Conservation (phyloP, 2,888 invertebrate genomes). For the Ligdia adustata region DNA sequence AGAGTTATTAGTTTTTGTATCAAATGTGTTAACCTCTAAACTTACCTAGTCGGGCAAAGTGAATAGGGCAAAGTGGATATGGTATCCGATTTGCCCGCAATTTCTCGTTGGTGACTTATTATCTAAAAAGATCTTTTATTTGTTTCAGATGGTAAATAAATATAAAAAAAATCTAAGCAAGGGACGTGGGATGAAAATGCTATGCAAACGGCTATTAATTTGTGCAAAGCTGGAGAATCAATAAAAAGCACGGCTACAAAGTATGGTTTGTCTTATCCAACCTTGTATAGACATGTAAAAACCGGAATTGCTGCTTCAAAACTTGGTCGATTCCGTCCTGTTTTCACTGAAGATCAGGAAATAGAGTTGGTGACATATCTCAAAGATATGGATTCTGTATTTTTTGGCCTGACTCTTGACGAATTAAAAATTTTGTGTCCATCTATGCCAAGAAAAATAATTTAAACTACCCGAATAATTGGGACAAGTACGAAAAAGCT, state of each 20-base stretch:
- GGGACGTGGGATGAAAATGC: slow-evolving; percentile 26
- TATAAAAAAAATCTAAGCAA: slow-evolving; percentile 30
- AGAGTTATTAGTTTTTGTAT: slow-evolving; percentile 20
- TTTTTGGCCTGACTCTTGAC: slow-evolving; percentile 35
- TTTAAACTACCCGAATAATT: slow-evolving; percentile 34
- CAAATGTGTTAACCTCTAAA: slow-evolving; percentile 10
- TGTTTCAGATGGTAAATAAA: slow-evolving; percentile 26
- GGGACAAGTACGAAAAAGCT: slow-evolving; percentile 30
- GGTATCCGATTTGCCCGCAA: slow-evolving; percentile 31
- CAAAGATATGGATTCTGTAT: slow-evolving; percentile 34
- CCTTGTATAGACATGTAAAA: slow-evolving; percentile 33
- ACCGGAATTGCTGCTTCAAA: slow-evolving; percentile 25
- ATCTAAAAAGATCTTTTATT: slow-evolving; percentile 14
- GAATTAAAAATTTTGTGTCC: slow-evolving; percentile 35
- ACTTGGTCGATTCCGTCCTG: slow-evolving; percentile 33
- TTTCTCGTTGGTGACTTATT: slow-evolving; percentile 23
- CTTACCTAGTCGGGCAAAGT: slow-evolving; percentile 6
- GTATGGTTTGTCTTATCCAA: slow-evolving; percentile 32
- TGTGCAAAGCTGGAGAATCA: slow-evolving; percentile 31
- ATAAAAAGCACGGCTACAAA: slow-evolving; percentile 31
- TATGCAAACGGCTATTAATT: slow-evolving; percentile 32
- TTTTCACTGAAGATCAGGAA: slow-evolving; percentile 35
- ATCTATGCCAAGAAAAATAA: slow-evolving; percentile 36
- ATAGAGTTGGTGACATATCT: slow-evolving; percentile 32
- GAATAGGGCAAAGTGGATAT: slow-evolving; percentile 26